Conservation (phyloP, 1,140 invertebrate species). For the Sarcophaga bullata region DNA sequence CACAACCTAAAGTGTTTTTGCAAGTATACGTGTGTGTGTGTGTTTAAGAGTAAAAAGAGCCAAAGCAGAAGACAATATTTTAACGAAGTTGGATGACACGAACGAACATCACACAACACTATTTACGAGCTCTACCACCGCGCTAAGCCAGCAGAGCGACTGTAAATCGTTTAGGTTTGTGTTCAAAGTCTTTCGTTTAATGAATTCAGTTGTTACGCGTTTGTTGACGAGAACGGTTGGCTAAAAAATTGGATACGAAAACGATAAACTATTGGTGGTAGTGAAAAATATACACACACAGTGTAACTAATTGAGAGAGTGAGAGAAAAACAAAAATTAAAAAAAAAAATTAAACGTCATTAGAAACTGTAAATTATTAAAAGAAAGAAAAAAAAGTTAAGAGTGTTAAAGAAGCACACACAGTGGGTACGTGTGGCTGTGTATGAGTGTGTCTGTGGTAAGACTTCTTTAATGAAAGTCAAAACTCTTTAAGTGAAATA, state of each 20-base stretch:
- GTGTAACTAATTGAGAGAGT: background rate
- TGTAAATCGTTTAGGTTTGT: conserved; percentile 22
- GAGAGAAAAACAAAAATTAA: background rate
- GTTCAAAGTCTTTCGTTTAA: conserved; percentile 37
- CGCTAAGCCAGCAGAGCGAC: too few species aligned
- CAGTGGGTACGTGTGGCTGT: too few species aligned
- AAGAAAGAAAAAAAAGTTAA: background rate
- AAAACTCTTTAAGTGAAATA: background rate
- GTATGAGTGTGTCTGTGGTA: too few species aligned
- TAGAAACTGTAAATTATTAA: conserved; percentile 10
- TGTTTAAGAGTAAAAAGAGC: too few species aligned
- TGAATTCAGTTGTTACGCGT: conserved; percentile 41
- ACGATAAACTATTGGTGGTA: background rate
- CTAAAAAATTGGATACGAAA: background rate
- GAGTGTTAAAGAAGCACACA: background rate
- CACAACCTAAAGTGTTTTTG: background rate
- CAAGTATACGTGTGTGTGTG: too few species aligned
- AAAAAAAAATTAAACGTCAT: background rate
- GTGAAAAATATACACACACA: background rate
- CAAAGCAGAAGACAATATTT: too few species aligned
- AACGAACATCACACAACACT: too few species aligned
- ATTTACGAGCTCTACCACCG: too few species aligned
- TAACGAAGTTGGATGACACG: too few species aligned
- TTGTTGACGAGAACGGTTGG: conserved; percentile 31
- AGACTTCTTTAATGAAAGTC: background rate